These are phyloP conservation scores for Patiria miniata DNA, from an alignment of 35 echinoderm and acorn worm genomes.

Conservation along the genomic window DNA sequence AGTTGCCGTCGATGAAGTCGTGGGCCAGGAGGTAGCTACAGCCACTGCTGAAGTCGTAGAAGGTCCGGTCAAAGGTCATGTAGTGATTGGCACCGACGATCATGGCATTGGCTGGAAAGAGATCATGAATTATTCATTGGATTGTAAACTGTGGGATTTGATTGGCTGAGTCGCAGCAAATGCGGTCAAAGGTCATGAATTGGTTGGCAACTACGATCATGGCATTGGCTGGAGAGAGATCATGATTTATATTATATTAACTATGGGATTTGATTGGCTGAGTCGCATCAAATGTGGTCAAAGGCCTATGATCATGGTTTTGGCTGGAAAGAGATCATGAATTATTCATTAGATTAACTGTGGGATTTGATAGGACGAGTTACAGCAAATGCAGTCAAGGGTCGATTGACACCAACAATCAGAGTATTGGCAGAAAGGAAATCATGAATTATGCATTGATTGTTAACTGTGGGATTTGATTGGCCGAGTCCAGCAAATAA, in stretches of 20 bases:
- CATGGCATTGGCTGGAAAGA: conserved; percentile 61
- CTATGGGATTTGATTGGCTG: too few species aligned
- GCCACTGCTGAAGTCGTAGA: conserved; percentile 79
- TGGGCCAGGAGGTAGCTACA: conserved; percentile 88
- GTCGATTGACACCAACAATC: conserved; percentile 72
- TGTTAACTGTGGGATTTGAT: too few species aligned
- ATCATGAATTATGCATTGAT: not conserved
- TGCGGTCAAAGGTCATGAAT: conserved; percentile 86
- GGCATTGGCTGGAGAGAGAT: conserved; percentile 50
- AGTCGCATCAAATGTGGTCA: conserved; percentile 77
- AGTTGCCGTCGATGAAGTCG: conserved; percentile 85
- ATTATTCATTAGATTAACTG: not conserved
- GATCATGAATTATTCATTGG: not conserved
- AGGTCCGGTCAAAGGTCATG: conserved; percentile 85
- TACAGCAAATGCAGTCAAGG: conserved; percentile 75
- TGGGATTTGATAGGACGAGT: conserved; percentile 14
- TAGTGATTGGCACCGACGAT: conserved; percentile 77
- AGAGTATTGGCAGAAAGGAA: conserved; percentile 53
- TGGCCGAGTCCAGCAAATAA: conserved; percentile 74
- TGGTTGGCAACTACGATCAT: conserved; percentile 69
- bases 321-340: conserved; percentile 34
- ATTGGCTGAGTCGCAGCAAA: conserved; percentile 65
- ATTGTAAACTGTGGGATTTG: not conserved
- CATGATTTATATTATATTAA: not conserved
- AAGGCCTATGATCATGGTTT: conserved; percentile 79